Conservation (phyloP, 2,113 vertebrate genomes). For the Gobius niger region DNA sequence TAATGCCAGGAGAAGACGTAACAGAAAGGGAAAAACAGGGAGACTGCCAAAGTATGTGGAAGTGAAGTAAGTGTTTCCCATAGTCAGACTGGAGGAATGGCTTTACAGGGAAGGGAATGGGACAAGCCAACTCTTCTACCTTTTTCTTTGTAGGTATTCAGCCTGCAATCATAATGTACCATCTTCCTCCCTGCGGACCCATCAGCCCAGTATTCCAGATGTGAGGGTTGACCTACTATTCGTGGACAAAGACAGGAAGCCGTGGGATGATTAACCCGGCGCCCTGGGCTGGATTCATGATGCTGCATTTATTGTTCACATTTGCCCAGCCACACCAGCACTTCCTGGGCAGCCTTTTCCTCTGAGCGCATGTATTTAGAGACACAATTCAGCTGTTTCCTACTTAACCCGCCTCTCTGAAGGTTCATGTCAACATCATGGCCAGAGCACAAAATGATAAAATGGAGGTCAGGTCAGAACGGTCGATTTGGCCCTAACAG, state of each 20-base stretch:
- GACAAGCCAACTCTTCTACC: background rate
- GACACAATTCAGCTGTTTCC: conserved; percentile 17
- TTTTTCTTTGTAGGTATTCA: no score
- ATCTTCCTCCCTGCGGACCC: conserved; percentile 24
- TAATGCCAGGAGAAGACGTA: conserved; percentile 5
- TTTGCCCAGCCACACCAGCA: conserved; percentile 42
- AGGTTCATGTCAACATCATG: no score
- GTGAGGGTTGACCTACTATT: conserved; percentile 56
- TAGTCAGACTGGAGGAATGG: background rate
- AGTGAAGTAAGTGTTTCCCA: conserved; percentile 8
- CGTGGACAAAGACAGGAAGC: conserved; percentile 66
- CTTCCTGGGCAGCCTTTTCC: conserved; percentile 50
- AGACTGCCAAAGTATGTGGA: background rate
- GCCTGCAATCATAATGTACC: background rate
- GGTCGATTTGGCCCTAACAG: no score
- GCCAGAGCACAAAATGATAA: no score
- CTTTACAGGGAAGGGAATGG: background rate
- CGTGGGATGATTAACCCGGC: conserved; percentile 26
- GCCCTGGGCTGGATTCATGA: conserved; percentile 21
- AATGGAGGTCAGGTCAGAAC: no score
- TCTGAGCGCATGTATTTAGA: conserved; percentile 10
- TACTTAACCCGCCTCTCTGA: conserved; percentile 2
- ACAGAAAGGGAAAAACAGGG: background rate
- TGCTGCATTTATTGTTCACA: conserved; percentile 35
- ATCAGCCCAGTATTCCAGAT: conserved; percentile 1